These are phyloP conservation scores for Chamaea fasciata DNA, from an alignment of 2,113 vertebrate genomes.

Conservation along the genomic window DNA sequence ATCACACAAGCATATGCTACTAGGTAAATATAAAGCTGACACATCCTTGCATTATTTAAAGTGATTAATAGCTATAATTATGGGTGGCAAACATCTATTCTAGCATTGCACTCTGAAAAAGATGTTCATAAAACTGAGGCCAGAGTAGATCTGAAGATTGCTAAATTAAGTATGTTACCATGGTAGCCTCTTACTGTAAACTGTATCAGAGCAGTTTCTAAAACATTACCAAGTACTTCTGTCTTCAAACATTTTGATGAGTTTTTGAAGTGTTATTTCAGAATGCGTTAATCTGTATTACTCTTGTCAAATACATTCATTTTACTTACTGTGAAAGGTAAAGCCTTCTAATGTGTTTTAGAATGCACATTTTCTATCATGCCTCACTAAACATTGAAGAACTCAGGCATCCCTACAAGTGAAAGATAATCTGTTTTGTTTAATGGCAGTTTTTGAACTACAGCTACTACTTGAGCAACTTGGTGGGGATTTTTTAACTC, in stretches of 20 bases:
- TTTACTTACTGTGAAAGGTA: background rate
- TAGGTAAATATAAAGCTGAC: background rate
- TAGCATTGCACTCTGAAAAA: background rate
- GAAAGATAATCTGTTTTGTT: background rate
- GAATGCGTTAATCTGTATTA: background rate
- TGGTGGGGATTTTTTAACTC: accelerated
- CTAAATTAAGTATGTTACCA: background rate
- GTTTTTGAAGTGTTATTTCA: background rate
- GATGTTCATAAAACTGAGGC: background rate
- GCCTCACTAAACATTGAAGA: background rate
- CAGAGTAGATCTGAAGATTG: background rate
- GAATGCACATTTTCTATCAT: background rate
- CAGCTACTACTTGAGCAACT: background rate
- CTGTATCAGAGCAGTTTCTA: background rate
- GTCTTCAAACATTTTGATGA: background rate
- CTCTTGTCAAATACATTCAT: background rate
- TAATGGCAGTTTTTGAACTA: background rate
- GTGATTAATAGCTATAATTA: slow-evolving; percentile 21
- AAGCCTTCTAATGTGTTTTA: background rate
- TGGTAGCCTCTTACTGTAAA: background rate
- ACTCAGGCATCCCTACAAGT: background rate
- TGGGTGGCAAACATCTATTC: background rate
- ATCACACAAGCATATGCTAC: background rate
- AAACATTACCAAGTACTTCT: background rate
- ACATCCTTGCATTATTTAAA: background rate